phyloP scores from a whole-genome alignment of 2,113 vertebrate species.

The Muscicapa adusta region DNA sequence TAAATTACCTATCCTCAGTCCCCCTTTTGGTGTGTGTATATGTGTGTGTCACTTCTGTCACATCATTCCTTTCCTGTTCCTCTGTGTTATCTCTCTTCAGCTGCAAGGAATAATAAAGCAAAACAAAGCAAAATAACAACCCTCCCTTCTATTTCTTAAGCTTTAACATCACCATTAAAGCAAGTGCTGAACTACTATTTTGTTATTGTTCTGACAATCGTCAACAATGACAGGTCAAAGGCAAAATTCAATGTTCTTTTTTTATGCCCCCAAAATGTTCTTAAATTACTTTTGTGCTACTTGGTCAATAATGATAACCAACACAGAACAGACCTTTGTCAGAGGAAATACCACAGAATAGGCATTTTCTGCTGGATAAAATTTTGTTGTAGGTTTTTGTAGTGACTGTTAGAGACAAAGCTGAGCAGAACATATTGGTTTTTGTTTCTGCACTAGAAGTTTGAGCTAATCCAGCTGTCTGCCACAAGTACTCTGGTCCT shows the following conservation, averaged over 20 bases:
- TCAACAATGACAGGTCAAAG: not conserved
- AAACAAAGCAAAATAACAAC: not conserved
- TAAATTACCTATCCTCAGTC: rapidly evolving
- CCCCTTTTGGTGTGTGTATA: rapidly evolving
- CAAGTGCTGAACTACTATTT: not conserved
- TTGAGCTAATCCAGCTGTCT: not conserved
- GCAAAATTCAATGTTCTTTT: not conserved
- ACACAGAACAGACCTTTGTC: not conserved
- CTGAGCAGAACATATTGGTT: rapidly evolving
- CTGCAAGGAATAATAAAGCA: not conserved
- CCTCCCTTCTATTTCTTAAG: not conserved
- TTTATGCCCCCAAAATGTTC: not conserved
- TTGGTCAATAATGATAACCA: not conserved
- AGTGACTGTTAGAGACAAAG: not conserved
- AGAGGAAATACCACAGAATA: not conserved
- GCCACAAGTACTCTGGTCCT: not conserved
- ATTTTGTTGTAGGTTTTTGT: rapidly evolving
- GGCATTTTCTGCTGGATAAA: not conserved
- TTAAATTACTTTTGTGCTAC: not conserved
- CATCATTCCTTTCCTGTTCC: not conserved
- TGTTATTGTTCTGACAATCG: not conserved
- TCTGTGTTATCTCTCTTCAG: not conserved
- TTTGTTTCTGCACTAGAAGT: not conserved
- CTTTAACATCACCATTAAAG: not conserved
- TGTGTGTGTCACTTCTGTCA: not conserved